A percentile compares a stretch with the other conserved stretches of the same genome.
phyloP scores from a whole-genome alignment of 2,113 vertebrate genomes.

The Myiagra hebetior region DNA sequence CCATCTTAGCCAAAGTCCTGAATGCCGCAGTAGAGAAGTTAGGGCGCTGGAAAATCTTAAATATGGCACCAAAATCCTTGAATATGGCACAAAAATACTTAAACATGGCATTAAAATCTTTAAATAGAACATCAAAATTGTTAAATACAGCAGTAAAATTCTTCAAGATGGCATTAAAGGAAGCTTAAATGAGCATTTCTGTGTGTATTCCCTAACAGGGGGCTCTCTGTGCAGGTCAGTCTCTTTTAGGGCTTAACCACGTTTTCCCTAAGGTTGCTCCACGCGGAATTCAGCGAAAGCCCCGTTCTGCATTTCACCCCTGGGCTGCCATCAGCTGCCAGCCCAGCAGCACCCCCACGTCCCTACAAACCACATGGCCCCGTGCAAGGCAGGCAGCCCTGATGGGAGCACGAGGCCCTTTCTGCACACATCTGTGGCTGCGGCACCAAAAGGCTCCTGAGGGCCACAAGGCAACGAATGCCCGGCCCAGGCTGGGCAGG shows the following conservation, averaged over 20 bases:
- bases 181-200: not conserved
- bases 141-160: not conserved
- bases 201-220: not conserved
- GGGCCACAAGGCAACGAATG: not conserved
- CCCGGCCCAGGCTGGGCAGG: not conserved
- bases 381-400: not conserved
- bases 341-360: not conserved
- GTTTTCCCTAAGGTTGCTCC: not conserved
- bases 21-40: rapidly evolving
- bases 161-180: not conserved
- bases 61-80: not conserved
- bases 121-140: rapidly evolving
- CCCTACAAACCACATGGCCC: not conserved
- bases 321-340: not conserved
- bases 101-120: not conserved
- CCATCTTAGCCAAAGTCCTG: not conserved
- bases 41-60: rapidly evolving
- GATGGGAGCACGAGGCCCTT: not conserved
- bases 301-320: not conserved
- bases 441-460: not conserved
- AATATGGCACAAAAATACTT: rapidly evolving
- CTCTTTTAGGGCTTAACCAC: not conserved
- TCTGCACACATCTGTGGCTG: slow-evolving; percentile 1
- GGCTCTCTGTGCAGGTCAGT: not conserved
- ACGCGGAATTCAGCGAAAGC: not conserved